Base-by-base conservation (phyloP, 1,140 invertebrate genomes). In the Antheraea pernyi region DNA sequence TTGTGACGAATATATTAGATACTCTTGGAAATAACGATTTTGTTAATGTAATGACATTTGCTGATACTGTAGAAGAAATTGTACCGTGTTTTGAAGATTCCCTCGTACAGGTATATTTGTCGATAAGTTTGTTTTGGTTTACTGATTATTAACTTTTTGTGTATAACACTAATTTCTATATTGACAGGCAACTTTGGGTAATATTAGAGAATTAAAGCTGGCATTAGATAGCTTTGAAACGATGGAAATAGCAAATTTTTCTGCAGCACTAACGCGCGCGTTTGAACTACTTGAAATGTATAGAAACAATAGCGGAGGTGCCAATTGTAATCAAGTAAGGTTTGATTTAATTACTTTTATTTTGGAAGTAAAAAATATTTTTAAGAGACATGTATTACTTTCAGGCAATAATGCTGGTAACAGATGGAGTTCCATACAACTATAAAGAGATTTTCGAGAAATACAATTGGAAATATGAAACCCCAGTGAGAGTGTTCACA, bases 21-120 rank as follows among this genome's bases (percentile, higher is more conserved):
- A 99, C 99, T 0, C 95, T 99, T 19, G 98, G 97, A 69, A 98
- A 99, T 89, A 99, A 99, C 92, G 99, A 99, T 92, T 99, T 98
- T 93, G 98, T 99, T 73, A 99, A 99, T 89, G 97, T 99, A 68
- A 96, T 99, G 85, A 96, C 95, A 59, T 98, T 98, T 93, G 95
- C 95, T 68, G 95, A 97, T 68, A 93, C 94, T 60, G 96, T 96
- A 0, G 94, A 95, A 75, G 94, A 96, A 86, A 94, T 98, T 36
- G 96, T 98, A 46, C 94, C 95, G n/a, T 99, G 98, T 91, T 99
- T 98, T 93, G 94, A 94, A 81, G 95, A 97, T 72, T 96, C 95
- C 59, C 93, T 99, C 19, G 98, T 99, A 65, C 95, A 96, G 93
- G 96, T 97, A 92, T 8, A 67, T 18, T 48, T 60, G 22, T 30